Conservation (phyloP, 1,140 invertebrate genomes). For the Megalonaias nervosa region DNA sequence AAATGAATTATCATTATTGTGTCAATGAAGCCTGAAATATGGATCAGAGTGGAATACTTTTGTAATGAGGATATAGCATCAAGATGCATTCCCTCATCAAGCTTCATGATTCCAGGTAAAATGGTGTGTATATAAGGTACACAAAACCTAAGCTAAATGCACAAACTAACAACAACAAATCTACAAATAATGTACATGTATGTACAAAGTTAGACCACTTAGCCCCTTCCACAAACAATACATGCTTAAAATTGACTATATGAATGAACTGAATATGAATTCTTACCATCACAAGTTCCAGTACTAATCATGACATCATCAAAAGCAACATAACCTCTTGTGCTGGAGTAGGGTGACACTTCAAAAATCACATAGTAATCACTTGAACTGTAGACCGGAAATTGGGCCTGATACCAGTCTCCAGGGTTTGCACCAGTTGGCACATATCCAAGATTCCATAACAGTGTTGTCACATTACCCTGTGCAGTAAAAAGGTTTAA, state of each 20-base stretch:
- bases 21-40: no score
- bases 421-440: conserved; percentile 36
- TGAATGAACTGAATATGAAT: neutral
- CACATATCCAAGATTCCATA: conserved; percentile 53
- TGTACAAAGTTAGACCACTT: no score
- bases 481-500: conserved; percentile 20
- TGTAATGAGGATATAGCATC: no score
- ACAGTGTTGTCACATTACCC: conserved; percentile 14
- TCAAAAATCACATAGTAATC: conserved; percentile 50
- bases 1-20: no score
- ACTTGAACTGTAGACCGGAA: conserved; percentile 21
- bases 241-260: neutral
- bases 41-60: no score
- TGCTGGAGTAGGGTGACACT: conserved; percentile 23
- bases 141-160: no score
- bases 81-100: no score
- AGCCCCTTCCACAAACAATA: no score
- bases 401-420: conserved; percentile 55
- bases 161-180: no score
- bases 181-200: no score
- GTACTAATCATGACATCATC: conserved; percentile 64
- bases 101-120: no score
- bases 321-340: conserved; percentile 59
- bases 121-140: no score
- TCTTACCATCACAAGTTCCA: conserved; percentile 58